phyloP scores from a whole-genome alignment of 2,113 vertebrate genomes.

The Jacana jacana region DNA sequence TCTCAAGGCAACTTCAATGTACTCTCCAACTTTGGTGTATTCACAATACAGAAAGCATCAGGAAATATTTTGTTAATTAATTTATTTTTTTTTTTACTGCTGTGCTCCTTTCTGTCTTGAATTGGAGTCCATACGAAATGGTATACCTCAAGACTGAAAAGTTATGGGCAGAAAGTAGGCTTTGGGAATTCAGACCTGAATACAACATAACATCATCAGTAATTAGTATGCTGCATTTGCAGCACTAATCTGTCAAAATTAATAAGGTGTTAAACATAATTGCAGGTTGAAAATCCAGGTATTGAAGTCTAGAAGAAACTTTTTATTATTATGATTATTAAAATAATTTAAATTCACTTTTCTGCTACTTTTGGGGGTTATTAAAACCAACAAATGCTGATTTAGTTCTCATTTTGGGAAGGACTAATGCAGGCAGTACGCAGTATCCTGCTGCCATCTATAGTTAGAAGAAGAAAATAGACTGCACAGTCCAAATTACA shows the following conservation, averaged over 20 bases:
- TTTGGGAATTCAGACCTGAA: not conserved
- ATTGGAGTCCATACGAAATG: not conserved
- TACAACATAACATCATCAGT: not conserved
- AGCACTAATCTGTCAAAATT: not conserved
- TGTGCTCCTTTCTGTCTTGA: not conserved
- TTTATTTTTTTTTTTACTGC: not conserved
- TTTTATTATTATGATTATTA: too few relatives aligned
- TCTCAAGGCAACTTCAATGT: not conserved
- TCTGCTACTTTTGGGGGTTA: not conserved
- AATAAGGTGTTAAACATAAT: not conserved
- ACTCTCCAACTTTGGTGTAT: not conserved
- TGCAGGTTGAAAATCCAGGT: not conserved
- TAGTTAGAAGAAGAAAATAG: not conserved
- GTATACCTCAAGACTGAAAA: not conserved
- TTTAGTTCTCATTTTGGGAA: not conserved
- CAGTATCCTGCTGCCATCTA: conserved; percentile 55
- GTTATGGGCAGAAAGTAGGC: not conserved
- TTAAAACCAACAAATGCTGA: not conserved
- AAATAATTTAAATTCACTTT: not conserved
- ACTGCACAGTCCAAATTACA: too few relatives aligned
- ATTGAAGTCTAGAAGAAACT: too few relatives aligned
- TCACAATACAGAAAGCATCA: not conserved
- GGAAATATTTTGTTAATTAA: not conserved
- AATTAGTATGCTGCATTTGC: not conserved
- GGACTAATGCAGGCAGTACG: accelerated